A percentile compares a stretch with the other conserved stretches of the same genome.
Evolutionary conservation across 2,888 invertebrate genomes (phyloP).

Genomic region (Eupithecia pulchellata): DNA sequence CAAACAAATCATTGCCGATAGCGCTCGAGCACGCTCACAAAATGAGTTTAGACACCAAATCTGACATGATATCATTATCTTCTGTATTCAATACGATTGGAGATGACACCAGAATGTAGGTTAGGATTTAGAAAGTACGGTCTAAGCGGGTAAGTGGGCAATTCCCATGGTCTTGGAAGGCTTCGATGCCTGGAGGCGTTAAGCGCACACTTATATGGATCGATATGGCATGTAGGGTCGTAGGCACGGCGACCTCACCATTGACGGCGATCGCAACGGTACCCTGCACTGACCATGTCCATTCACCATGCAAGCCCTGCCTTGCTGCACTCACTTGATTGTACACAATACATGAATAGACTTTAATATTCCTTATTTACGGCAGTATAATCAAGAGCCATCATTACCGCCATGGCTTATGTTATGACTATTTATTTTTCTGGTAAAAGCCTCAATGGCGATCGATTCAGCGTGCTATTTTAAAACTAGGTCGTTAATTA

Average conservation of each 20-base stretch:
- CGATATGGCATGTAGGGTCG: conserved; percentile 78
- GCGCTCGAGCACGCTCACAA: conserved; percentile 41
- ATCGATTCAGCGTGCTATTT: conserved; percentile 42
- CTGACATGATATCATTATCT: conserved; percentile 49
- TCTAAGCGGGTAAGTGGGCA: conserved; percentile 41
- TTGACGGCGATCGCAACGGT: conserved; percentile 74
- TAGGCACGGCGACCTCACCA: conserved; percentile 70
- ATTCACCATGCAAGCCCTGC: conserved; percentile 61
- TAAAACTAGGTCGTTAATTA: conserved; percentile 41
- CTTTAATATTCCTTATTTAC: conserved; percentile 35
- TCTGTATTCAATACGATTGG: conserved; percentile 39
- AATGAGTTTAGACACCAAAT: conserved; percentile 47
- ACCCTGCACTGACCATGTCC: conserved; percentile 61
- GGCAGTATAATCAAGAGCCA: conserved; percentile 10
- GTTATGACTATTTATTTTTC: conserved; percentile 29
- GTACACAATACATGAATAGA: conserved; percentile 21
- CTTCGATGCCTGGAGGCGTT: conserved; percentile 49
- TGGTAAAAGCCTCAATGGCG: conserved; percentile 28
- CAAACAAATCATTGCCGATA: conserved; percentile 45
- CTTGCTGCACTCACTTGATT: conserved; percentile 48
- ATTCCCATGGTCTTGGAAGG: conserved; percentile 43
- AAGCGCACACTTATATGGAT: conserved; percentile 66
- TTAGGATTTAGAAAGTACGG: conserved; percentile 47
- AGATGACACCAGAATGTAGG: conserved; percentile 47
- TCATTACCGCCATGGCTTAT: conserved; percentile 31